Base-by-base conservation (phyloP, 2,888 invertebrate species). In the Autographa pulchrina region DNA sequence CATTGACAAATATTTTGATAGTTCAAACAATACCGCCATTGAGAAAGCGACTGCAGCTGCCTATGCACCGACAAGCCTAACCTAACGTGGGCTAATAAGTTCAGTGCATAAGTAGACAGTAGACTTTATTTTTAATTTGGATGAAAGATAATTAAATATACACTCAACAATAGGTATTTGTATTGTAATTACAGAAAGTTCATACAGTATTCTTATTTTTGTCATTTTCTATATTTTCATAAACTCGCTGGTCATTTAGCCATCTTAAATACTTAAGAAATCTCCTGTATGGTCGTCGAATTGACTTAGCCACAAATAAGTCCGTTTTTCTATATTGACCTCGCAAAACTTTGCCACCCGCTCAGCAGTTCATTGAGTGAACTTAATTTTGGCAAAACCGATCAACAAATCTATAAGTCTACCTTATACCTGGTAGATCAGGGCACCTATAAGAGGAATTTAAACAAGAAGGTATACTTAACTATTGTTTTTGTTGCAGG, bases 41-140 rank as follows among this genome's bases (percentile, higher is more conserved):
- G 91, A 92, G 92, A 89, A 91, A 93, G 91, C 92, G 93, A 93
- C 93, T 84, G 88, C 94, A 94, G 94, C 94, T 94, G 94, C 89
- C 61, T 60, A 85, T 83, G 63, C 81, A 86, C 85, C 16, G 58
- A 20, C 11, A 20, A 25, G 11, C 11, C 25, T 56, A 20, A 11
- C 9, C 4, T 20, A 25, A 25, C 11, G 16, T 54, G n/a, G 0
- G 25, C 7, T 48, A 48, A n/a, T 7, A n/a, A n/a, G n/a, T n/a
- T n/a, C 48, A n/a, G 48, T n/a, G n/a, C 48, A n/a, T 48, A 48
- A 2, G 48, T 48, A 25, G 25, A 25, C 25, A 25, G 3, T 25
- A 25, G 25, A 3, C 25, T 2, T 25, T 25, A 25, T 25, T 2
- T 25, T 1, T 25, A 25, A 18, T 1, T 18, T n/a, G 18, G 52